Evolutionary conservation across 2,797 vertebrate genomes (phyloP), one percentile per base, ranked within the genome.

Genomic region (Tiaroga cobitis): DNA sequence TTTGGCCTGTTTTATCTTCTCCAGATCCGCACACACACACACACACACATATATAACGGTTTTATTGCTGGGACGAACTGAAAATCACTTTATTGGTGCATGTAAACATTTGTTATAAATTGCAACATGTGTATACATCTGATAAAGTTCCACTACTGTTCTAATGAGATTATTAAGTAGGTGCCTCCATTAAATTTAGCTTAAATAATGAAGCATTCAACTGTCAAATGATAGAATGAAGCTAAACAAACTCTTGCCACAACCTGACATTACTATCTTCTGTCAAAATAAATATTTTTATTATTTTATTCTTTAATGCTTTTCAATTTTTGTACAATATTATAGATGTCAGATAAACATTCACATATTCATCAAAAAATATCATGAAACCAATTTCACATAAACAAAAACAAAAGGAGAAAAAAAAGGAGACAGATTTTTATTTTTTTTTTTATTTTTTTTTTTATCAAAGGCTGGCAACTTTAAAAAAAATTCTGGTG

Each of bases 1-100:
- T 83, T 75, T 63, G 43, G 29, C 26, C 59, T 13, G 78, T 46
- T 80, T 67, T 80, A 51, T 80, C 61, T 34, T 41, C 26, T 19
- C 26, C 18, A 67, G 61, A 46, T 24, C n/a, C 18, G 49, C n/a
- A 29, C 37, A 29, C 26, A 56, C 32, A 70, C 21, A 39, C 59
- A 61, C 9, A 56, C n/a, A n/a, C n/a, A n/a, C n/a, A n/a, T n/a
- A n/a, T 5, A 56, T 0, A 24, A 56, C 13, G 8, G 6, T 46
- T 49, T 80, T 19, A 34, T 68, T 32, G 3, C 41, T 29, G 26
- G 39, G 61, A 67, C 2, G 7, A 46, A 80, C 61, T 15, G 19
- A 67, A 46, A 34, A 26, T 29, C 15, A 10, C 54, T 41, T 49
- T 49, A 67, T 9, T 49, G 41, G 18, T 65, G 26, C 59, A 80